Conservation (phyloP, 2,797 vertebrate species). For the Typhlichthys subterraneus region DNA sequence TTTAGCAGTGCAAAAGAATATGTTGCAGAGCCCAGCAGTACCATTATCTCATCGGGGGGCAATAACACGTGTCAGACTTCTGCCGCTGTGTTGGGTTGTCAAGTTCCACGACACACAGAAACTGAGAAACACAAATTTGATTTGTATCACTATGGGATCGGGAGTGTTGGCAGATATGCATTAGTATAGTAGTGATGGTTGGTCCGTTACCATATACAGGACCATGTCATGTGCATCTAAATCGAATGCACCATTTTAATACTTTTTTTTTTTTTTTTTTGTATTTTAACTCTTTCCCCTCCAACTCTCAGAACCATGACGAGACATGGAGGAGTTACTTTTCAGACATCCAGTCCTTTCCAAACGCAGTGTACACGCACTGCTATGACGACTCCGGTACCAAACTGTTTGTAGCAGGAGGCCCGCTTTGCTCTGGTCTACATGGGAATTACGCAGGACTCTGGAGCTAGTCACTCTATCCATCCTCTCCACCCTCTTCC, state of each 20-base stretch:
- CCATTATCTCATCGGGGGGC: too few species aligned
- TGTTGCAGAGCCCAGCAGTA: too few species aligned
- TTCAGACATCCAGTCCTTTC: slow-evolving; percentile 95
- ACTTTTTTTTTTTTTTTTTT: not conserved
- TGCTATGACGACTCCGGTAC: slow-evolving; percentile 98
- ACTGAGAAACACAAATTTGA: too few species aligned
- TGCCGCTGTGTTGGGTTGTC: too few species aligned
- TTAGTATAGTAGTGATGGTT: too few species aligned
- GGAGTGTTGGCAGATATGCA: too few species aligned
- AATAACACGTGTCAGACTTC: too few species aligned
- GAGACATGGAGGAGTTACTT: slow-evolving; percentile 99
- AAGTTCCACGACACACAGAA: too few species aligned
- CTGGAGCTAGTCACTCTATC: slow-evolving; percentile 86
- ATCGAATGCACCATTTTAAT: not conserved
- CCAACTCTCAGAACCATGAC: slow-evolving; percentile 87
- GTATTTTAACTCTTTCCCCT: not conserved
- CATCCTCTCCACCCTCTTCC: slow-evolving; percentile 13
- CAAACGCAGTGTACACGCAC: slow-evolving; percentile 98
- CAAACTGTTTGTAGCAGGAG: slow-evolving; percentile 97
- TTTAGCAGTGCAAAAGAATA: too few species aligned
- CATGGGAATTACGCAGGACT: slow-evolving; percentile 98
- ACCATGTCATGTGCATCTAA: not conserved
- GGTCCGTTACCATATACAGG: too few species aligned
- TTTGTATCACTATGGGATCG: too few species aligned
- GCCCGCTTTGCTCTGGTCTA: slow-evolving; percentile 95